Evolutionary conservation across 2,888 invertebrate species (phyloP).

Genomic region (Norana najaformis): DNA sequence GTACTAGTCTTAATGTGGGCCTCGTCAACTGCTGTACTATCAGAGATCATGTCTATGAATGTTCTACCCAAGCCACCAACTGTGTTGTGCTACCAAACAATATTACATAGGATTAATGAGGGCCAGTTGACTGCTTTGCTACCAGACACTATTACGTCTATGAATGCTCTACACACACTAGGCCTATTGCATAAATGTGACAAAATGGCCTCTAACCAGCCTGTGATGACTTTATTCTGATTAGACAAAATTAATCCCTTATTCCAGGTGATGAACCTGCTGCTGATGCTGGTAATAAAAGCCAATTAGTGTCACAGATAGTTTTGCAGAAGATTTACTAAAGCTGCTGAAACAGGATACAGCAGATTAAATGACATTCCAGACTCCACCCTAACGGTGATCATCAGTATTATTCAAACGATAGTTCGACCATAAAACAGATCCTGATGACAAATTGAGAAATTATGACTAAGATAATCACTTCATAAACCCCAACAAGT

Average conservation of each 20-base stretch:
- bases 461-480: neutral
- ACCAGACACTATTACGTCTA: neutral
- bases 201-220: neutral
- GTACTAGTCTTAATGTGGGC: too few species aligned
- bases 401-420: neutral
- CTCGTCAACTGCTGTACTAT: too few species aligned
- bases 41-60: too few species aligned
- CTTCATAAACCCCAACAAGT: neutral
- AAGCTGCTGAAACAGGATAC: neutral
- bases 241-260: neutral
- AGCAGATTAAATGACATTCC: neutral
- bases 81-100: too few species aligned
- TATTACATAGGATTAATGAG: too few species aligned
- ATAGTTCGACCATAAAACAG: neutral
- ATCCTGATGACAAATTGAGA: neutral
- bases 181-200: neutral
- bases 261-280: neutral
- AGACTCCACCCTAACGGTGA: neutral
- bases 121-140: too few species aligned
- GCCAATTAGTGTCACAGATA: neutral
- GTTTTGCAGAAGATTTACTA: slow-evolving; percentile 13
- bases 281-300: neutral
- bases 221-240: neutral
- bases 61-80: too few species aligned
- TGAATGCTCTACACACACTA: neutral